Base-by-base conservation (phyloP, 2,888 invertebrate species). In the Phyllotreta cruciferae region DNA sequence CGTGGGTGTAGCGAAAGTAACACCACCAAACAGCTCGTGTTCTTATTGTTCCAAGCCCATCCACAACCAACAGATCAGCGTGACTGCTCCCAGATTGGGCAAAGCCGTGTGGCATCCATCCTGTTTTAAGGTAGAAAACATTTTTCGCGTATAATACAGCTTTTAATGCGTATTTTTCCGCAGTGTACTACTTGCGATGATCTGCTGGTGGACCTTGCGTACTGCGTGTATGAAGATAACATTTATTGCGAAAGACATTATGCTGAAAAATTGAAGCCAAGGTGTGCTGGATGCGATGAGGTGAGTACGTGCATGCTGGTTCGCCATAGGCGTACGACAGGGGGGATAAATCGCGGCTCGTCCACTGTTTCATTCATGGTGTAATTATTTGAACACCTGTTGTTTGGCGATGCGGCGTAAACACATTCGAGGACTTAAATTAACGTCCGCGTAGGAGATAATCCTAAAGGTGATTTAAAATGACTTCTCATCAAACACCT, bases 261-360 rank as follows among this genome's bases (percentile, higher is more conserved):
- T 82, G 96, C 97, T 55, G 98, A 99, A 82, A 88, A 92, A 77
- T 85, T 98, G 78, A 96, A 96, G 81, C 97, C 98, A 10, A 86
- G 98, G 75, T 98, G 98, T 82, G 89, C 94, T 68, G 93, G 96
- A 72, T 99, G 98, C 83, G 98, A 98, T 84, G 98, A 99, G 93
- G 98, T 99, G 80, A 87, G 91, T 84, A 38, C 56, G 34, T 60
- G 60, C 49, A 64, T 49, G 35, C 9, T 35, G 2, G 14, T 35
- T 35, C 34, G 11, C 9, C 56, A 56, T 56, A 2, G 52, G 35
- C 61, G 61, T 39, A 47, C 10, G 24, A n/a, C 10, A 14, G 13
- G 6, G 9, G 50, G 35, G 35, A 34, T 34, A n/a, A n/a, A n/a
- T n/a, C n/a, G n/a, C n/a, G n/a, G n/a, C n/a, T n/a, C n/a, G n/a